Evolutionary conservation across 2,888 invertebrate genomes (phyloP).

Genomic region (Mechanitis mazaeus): DNA sequence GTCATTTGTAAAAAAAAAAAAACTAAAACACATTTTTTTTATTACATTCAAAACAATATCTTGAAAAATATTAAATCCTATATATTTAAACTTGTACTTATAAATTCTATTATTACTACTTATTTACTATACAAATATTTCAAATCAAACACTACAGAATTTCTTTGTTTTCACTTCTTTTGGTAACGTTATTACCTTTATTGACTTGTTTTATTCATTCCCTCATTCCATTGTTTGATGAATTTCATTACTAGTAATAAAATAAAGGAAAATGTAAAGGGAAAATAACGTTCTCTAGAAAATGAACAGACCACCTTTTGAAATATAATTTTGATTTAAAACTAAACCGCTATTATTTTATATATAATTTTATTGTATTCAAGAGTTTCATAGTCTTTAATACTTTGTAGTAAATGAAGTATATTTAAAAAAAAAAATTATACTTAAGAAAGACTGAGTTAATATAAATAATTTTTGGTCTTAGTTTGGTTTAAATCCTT

Average conservation of each 20-base stretch:
- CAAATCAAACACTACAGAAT: background rate
- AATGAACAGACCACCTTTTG: conserved; percentile 3
- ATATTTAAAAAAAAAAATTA: no score
- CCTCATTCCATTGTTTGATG: conserved; percentile 10
- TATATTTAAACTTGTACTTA: background rate
- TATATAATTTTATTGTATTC: background rate
- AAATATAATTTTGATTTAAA: conserved; percentile 3
- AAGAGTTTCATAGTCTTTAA: background rate
- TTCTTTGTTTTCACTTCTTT: conserved; percentile 9
- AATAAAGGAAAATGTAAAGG: conserved; percentile 13
- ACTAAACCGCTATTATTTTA: background rate
- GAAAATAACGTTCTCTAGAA: conserved; percentile 12
- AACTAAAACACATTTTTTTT: background rate
- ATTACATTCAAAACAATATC: no score
- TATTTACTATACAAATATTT: background rate
- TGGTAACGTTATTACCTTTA: conserved; percentile 11
- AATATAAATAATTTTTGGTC: no score
- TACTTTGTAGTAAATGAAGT: no score
- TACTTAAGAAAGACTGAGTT: no score
- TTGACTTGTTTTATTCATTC: conserved; percentile 14
- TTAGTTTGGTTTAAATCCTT: no score
- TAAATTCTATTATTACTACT: no score
- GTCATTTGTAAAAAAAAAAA: conserved; percentile 15
- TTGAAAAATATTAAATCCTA: conserved; percentile 7
- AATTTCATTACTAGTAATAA: conserved; percentile 14